Base-by-base conservation (phyloP, 1,140 invertebrate species). In the Diploscapter pachys region DNA sequence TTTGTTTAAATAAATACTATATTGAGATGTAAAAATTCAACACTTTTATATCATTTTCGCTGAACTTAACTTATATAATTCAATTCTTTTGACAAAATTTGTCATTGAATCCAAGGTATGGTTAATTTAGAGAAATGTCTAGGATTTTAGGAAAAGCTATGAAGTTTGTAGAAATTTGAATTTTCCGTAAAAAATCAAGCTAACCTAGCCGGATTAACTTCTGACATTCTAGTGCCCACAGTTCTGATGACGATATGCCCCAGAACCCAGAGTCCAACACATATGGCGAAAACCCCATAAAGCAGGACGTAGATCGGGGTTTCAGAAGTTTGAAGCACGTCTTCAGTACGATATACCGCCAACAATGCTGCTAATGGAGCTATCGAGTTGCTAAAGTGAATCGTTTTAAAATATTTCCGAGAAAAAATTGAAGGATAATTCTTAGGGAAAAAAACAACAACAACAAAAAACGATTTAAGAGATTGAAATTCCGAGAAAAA, bases 261-360 rank as follows among this genome's bases (percentile, higher is more conserved):
- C 92, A 93, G 94, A 11, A 96, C 85, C 93, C 96, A 98, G 50
- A 98, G 89, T n/a, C 96, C 96, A 5, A 94, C 87, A 3, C 93
- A 93, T 81, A 98, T 98, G 11, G 96, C 95, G 63, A 95, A 87
- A 31, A 95, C 96, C 31, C 96, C 96, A 85, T 92, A 98, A 50
- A 97, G 87, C 49, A 99, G 65, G 3, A 85, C 63, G 52, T 77
- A 84, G 48, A 83, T 72, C 13, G 83, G 76, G 5, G 81, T 82
- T n/a, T 69, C 79, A 6, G 50, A 72, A 6, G 67, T 57, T 63
- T 77, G 79, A 4, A 71, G 50, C 4, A 82, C 78, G 61, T 71
- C 71, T 50, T 66, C 52, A 11, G 56, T 54, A 4, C 13, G n/a
- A 66, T 81, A 82, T 3, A 81, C 77, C 4, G 0, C 80, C 59